phyloP scores from a whole-genome alignment of 1,140 invertebrate species.

The Brachionus sp. region DNA sequence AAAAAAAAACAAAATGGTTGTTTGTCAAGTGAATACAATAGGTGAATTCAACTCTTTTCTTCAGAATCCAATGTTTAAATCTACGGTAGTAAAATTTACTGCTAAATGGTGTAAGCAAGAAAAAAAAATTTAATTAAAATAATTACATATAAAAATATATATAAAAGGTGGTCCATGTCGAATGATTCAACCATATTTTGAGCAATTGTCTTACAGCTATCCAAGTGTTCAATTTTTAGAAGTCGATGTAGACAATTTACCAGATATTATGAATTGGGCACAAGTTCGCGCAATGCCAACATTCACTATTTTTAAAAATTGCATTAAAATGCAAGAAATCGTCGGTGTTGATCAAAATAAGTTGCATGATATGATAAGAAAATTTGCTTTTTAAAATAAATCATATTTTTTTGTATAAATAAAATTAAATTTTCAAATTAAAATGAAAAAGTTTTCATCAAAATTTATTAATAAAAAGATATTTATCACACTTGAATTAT shows the following conservation, averaged over 20 bases:
- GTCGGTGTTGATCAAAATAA: conserved; percentile 5
- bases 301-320: not conserved
- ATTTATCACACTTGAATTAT: too few species aligned
- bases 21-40: not conserved
- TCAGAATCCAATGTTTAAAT: conserved; percentile 8
- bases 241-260: conserved; percentile 39
- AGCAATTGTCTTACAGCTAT: conserved; percentile 34
- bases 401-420: not conserved
- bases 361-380: not conserved
- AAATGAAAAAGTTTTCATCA: not conserved
- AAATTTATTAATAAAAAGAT: not conserved
- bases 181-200: conserved; percentile 35
- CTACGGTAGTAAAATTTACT: conserved; percentile 35
- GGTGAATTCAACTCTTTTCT: not conserved
- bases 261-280: conserved; percentile 30
- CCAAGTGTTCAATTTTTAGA: conserved; percentile 41
- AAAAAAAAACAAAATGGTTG: conserved; percentile 36
- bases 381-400: not conserved
- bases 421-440: not conserved
- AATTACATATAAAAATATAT: not conserved
- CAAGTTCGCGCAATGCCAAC: conserved; percentile 40
- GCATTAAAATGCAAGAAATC: conserved; percentile 20
- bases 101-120: conserved; percentile 36
- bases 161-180: conserved; percentile 38
- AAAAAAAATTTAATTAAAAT: not conserved